Evolutionary conservation across 1,140 invertebrate species (phyloP), one percentile per base, ranked within the genome.

Genomic region (Drosophila setifemur): DNA sequence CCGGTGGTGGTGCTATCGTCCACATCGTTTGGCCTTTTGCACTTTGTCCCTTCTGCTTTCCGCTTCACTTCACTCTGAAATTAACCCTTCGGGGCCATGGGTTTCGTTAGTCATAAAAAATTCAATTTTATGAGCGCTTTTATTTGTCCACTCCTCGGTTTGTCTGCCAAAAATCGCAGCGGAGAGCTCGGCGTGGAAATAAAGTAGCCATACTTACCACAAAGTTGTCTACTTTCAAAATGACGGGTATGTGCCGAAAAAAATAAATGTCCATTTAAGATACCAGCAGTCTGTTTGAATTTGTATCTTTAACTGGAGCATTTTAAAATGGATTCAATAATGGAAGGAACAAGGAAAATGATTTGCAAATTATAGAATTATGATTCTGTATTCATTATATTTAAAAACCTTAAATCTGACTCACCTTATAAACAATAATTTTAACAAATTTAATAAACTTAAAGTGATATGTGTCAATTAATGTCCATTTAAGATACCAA

Each of bases 81-180:
- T 82, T 82, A 82, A 82, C 77, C 77, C 67, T 72, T 79, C 74
- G 43, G 61, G 67, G 52, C 28, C 47, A 73, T 52, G 64, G 64
- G 67, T 54, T 64, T 48, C 43, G 31, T 60, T 64, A 73, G 75
- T 85, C 81, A 85, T 85, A 85, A 86, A 86, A 86, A 86, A 86
- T 86, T 86, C 75, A 86, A 86, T 86, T 86, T 86, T 86, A 86
- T 86, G 82, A 78, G 57, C 76, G 67, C 54, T 86, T 83, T 86
- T 86, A 73, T 86, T 86, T 85, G 71, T 78, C 71, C 81, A 81
- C 75, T 85, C 68, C 58, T 61, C 40, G 53, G 64, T 12, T 40
- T 57, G 64, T 70, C 52, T 48, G 19, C 16, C 29, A 8, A 37
- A 18, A 26, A 40, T 50, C 33, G 23, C 63, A 49, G 9, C 25